Base-by-base conservation (phyloP, 2,113 vertebrate genomes). In the Seriola quinqueradiata region DNA sequence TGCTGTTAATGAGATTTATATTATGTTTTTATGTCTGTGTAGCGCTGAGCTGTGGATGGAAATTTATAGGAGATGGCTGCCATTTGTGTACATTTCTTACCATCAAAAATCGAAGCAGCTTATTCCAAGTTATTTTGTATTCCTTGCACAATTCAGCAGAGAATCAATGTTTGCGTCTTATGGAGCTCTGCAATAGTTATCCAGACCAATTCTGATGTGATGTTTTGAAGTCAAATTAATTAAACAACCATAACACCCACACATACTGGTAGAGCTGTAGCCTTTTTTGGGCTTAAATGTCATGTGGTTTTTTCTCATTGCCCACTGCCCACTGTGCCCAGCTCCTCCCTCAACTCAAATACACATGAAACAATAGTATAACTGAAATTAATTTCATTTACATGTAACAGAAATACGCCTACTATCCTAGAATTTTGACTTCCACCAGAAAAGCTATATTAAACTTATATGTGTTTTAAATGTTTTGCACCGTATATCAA, bases 361-460 rank as follows among this genome's bases (percentile, higher is more conserved):
- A 42, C 54, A 40, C 55, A 68, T 38, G n/a, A 42, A 65, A 75
- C 28, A 44, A 8, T 28, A n/a, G 9, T 60, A 72, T 44, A 42
- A 11, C 28, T 76, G 2, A 67, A 55, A 6, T n/a, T 57, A 3
- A 32, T 36, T 65, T 57, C 0, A 19, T 54, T 42, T 23, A 19
- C 40, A 25, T 38, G 25, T 25, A 34, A 42, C 36, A n/a, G 8
- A 61, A 52, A 61, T n/a, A 28, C 25, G 19, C 6, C 21, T 19
- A 5, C 25, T 23, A 65, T 60, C n/a, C 28, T 3, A 3, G 0
- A 23, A 19, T 57, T 59, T 23, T 14, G 4, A 44, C 12, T 44
- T 8, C 13, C 59, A 61, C 11, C 16, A 21, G 17, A 4, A 58
- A 75, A 5, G 1, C 8, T 48, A 16, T 13, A 46, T 12, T 14